Conservation (phyloP, 2,888 invertebrate species). For the Malacosoma neustria region DNA sequence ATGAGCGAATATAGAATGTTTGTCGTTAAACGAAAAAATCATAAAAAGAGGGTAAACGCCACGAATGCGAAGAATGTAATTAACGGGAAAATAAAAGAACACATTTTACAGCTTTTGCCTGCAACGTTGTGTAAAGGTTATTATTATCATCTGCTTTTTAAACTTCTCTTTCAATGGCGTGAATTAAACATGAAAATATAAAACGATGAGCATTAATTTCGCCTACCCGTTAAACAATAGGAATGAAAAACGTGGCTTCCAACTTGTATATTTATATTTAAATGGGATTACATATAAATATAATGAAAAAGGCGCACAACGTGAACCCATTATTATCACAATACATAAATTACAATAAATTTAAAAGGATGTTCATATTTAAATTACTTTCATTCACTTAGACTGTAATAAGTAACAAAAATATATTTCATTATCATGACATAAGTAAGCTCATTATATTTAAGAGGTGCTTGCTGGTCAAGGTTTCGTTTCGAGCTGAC, state of each 20-base stretch:
- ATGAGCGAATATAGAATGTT: neutral
- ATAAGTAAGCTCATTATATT: no score
- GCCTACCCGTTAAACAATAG: constrained; percentile 51
- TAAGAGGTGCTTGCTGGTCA: neutral
- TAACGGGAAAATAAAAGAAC: constrained; percentile 58
- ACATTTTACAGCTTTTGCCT: constrained; percentile 53
- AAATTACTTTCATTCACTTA: no score
- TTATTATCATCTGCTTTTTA: constrained; percentile 65
- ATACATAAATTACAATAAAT: neutral
- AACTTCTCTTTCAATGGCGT: constrained; percentile 50
- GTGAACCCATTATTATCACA: no score
- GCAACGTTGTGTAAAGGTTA: constrained; percentile 49
- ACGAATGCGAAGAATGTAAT: constrained; percentile 56
- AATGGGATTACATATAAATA: no score
- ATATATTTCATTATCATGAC: no score
- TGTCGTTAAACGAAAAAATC: constrained; percentile 31
- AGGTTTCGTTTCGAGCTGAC: neutral
- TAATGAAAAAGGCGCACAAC: no score
- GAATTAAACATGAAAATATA: constrained; percentile 60
- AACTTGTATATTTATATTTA: constrained; percentile 21
- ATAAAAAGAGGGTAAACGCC: constrained; percentile 33
- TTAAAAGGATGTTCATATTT: no score
- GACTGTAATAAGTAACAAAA: no score
- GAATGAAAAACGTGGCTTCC: constrained; percentile 31
- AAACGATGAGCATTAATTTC: constrained; percentile 53